These are phyloP conservation scores for Chelon labrosus DNA, from an alignment of 2,797 vertebrate genomes.

Conservation along the genomic window DNA sequence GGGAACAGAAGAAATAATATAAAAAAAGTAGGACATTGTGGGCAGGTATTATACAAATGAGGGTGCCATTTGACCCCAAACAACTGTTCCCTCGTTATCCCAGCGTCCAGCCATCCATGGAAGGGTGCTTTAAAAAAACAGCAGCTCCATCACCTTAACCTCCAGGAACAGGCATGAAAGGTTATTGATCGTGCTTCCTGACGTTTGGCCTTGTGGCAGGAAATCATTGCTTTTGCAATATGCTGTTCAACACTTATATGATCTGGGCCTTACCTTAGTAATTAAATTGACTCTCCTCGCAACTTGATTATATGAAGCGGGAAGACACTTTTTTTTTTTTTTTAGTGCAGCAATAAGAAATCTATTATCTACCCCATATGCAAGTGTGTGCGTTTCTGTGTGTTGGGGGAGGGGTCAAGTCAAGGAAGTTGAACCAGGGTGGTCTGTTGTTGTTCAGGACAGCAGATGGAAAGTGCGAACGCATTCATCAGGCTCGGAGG, in stretches of 20 bases:
- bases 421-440: conserved; percentile 75
- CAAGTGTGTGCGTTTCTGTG: conserved; percentile 45
- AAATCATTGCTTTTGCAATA: conserved; percentile 16
- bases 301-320: background rate
- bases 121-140: conserved; percentile 36
- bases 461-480: conserved; percentile 82
- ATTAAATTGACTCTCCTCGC: background rate
- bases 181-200: conserved; percentile 43
- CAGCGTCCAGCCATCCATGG: conserved; percentile 10
- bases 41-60: background rate
- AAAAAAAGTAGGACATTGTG: background rate
- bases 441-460: conserved; percentile 74
- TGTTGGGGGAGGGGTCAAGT: conserved; percentile 69
- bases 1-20: background rate
- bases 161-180: conserved; percentile 33
- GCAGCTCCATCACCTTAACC: conserved; percentile 26
- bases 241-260: conserved; percentile 7
- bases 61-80: conserved; percentile 36
- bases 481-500: conserved; percentile 58
- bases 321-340: background rate
- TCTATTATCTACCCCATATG: conserved; percentile 35
- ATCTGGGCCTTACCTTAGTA: background rate
- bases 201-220: conserved; percentile 42
- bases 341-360: background rate
- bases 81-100: conserved; percentile 22